Evolutionary conservation across 1,140 invertebrate species (phyloP), one percentile per base, ranked within the genome.

Genomic region (Zaprionus capensis): DNA sequence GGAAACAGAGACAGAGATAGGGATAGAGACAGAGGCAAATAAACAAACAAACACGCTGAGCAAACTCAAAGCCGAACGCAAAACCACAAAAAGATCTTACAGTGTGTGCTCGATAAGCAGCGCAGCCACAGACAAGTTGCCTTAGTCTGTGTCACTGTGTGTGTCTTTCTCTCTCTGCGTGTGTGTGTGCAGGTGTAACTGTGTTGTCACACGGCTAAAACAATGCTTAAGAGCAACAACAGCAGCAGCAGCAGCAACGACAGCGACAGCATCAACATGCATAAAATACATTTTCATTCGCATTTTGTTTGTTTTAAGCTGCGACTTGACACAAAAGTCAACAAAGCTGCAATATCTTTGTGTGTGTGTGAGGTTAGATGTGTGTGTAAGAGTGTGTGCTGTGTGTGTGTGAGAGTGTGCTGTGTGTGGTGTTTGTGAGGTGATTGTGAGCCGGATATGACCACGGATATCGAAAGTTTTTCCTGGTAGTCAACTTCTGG

Each of bases 291-390:
- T 79, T 88, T 88, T 88, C 85, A 84, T 84, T 81, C 81, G 71
- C 85, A 87, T 88, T 87, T 90, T 90, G 83, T 90, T 87, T 88
- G 85, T 68, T 90, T 88, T 87, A 83, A 87, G 83, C 83, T 87
- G 84, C 80, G 77, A 87, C 63, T 87, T 87, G 88, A 79, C 75
- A 90, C 84, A 90, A 78, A 76, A 88, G 85, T 79, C 84, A 88
- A 88, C 85, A 88, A 84, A 90, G 58, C 63, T 36, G 46, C 57
- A 34, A 41, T 68, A 36, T 69, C 53, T 63, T 51, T 62, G 36
- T 61, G 24, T 63, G 58, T 67, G 55, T 38, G 41, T 31, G 15
- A 58, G 34, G 20, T 53, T 34, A 34, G 31, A 5, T 71, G 26
- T 22, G 36, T 44, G 46, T 36, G 44, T 57, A 38, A 9, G 34